phyloP scores from a whole-genome alignment of 2,888 invertebrate species.

The Sericinus montela region DNA sequence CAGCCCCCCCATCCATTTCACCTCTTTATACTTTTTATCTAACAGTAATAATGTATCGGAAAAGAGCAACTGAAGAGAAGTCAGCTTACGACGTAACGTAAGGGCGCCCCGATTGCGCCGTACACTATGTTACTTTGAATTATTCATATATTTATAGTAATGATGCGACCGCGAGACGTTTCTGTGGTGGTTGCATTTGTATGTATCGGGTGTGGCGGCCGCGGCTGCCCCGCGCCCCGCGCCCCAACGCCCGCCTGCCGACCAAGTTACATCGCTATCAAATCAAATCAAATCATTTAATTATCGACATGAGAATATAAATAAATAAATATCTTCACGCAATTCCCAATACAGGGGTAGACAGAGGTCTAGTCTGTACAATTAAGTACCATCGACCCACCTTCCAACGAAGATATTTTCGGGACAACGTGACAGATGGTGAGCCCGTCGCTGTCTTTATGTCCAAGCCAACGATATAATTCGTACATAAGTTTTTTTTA shows the following conservation, averaged over 20 bases:
- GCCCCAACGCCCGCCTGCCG: slow-evolving; percentile 54
- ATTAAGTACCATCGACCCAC: too few species aligned
- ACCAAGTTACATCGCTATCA: background rate
- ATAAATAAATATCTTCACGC: too few species aligned
- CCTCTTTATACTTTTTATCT: slow-evolving; percentile 46
- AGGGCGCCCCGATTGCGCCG: slow-evolving; percentile 24
- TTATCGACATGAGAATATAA: too few species aligned
- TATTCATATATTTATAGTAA: slow-evolving; percentile 41
- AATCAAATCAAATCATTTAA: too few species aligned
- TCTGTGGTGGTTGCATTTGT: slow-evolving; percentile 66
- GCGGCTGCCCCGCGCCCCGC: slow-evolving; percentile 39
- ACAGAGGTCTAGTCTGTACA: too few species aligned
- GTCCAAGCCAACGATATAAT: too few species aligned
- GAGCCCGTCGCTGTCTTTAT: too few species aligned
- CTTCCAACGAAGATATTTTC: too few species aligned
- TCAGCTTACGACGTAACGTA: slow-evolving; percentile 47
- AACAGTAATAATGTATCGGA: slow-evolving; percentile 48
- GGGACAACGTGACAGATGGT: too few species aligned
- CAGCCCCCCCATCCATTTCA: slow-evolving; percentile 62
- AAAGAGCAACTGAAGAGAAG: slow-evolving; percentile 63
- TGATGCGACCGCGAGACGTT: slow-evolving; percentile 55
- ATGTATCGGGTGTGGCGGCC: slow-evolving; percentile 48
- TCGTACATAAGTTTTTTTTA: too few species aligned
- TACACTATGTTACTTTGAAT: slow-evolving; percentile 29
- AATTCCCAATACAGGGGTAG: too few species aligned